A percentile compares a stretch with the other conserved stretches of the same genome.
Evolutionary conservation across 2,888 invertebrate species (phyloP).

Genomic region (Odontocolon sp.): DNA sequence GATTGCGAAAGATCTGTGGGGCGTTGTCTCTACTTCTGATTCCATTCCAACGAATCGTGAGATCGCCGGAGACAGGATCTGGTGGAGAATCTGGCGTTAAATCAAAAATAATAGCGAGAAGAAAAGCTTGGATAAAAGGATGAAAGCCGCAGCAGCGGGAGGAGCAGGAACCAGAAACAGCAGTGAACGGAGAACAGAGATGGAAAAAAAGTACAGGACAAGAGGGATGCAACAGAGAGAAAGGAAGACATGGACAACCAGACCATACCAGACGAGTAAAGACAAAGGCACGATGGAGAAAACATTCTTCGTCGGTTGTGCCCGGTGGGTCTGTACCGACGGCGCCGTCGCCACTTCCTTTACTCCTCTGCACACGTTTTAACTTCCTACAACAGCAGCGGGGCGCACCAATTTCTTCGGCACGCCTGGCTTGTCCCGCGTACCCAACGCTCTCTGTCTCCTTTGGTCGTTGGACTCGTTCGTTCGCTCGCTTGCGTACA

Average conservation of each 20-base stretch:
- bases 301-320: slow-evolving; percentile 27
- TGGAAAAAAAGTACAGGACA: slow-evolving; percentile 10
- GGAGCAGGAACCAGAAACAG: slow-evolving; percentile 5
- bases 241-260: slow-evolving; percentile 2
- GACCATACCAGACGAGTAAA: slow-evolving; percentile 32
- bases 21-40: slow-evolving; percentile 35
- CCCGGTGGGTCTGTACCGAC: slow-evolving; percentile 38
- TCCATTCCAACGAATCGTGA: slow-evolving; percentile 52
- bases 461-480: slow-evolving; percentile 20
- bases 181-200: slow-evolving; percentile 13
- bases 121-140: slow-evolving; percentile 25
- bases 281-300: slow-evolving; percentile 44
- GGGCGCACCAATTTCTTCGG: slow-evolving; percentile 58
- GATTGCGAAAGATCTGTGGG: slow-evolving; percentile 48
- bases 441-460: slow-evolving; percentile 10
- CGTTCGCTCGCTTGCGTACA: slow-evolving; percentile 21
- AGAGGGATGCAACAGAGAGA: slow-evolving; percentile 7
- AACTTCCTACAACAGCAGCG: slow-evolving; percentile 66
- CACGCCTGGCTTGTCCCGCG: slow-evolving; percentile 61
- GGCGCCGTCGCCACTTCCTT: slow-evolving; percentile 67
- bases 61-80: slow-evolving; percentile 44
- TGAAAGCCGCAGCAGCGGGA: background rate
- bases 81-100: slow-evolving; percentile 49
- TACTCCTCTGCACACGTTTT: slow-evolving; percentile 52
- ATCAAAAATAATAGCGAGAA: slow-evolving; percentile 51